Percentiles rank a stretch among this genome's conserved stretches.
phyloP scores from a whole-genome alignment of 2,797 vertebrate species.

The Sebastiscus albofasciatus region DNA sequence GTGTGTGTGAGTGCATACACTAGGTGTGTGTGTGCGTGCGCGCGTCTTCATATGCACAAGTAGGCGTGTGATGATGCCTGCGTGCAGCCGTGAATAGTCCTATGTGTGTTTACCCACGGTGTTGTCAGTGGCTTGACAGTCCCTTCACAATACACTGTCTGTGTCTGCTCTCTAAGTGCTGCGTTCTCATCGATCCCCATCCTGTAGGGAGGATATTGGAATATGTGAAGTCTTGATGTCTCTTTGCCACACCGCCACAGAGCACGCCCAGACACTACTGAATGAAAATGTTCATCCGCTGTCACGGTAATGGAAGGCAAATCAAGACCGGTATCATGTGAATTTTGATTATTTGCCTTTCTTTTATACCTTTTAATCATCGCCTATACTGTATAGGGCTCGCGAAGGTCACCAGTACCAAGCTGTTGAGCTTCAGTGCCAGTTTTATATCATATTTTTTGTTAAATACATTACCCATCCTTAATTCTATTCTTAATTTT shows the following conservation, averaged over 20 bases:
- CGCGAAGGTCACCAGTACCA: background rate
- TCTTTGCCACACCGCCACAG: constrained; percentile 19
- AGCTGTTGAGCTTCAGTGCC: background rate
- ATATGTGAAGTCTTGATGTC: constrained; percentile 30
- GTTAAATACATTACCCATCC: background rate
- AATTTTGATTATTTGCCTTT: background rate
- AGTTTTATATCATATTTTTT: background rate
- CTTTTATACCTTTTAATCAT: background rate
- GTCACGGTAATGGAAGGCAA: background rate
- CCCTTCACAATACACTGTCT: constrained; percentile 87
- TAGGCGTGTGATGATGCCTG: constrained; percentile 37
- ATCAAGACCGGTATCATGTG: background rate
- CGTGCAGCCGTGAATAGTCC: constrained; percentile 83
- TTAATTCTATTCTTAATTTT: background rate
- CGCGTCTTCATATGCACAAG: background rate
- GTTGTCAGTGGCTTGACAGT: constrained; percentile 89
- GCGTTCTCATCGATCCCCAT: constrained; percentile 84
- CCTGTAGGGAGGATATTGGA: constrained; percentile 51
- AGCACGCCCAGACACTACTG: constrained; percentile 3
- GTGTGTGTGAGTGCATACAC: constrained; percentile 48
- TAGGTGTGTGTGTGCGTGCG: constrained; percentile 47
- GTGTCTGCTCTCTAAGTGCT: constrained; percentile 83
- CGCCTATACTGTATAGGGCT: background rate
- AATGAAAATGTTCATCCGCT: constrained; percentile 6
- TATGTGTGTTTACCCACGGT: constrained; percentile 89